These are phyloP conservation scores for Syndactyla subalaris DNA, from an alignment of 2,797 vertebrate species.

Conservation along the genomic window DNA sequence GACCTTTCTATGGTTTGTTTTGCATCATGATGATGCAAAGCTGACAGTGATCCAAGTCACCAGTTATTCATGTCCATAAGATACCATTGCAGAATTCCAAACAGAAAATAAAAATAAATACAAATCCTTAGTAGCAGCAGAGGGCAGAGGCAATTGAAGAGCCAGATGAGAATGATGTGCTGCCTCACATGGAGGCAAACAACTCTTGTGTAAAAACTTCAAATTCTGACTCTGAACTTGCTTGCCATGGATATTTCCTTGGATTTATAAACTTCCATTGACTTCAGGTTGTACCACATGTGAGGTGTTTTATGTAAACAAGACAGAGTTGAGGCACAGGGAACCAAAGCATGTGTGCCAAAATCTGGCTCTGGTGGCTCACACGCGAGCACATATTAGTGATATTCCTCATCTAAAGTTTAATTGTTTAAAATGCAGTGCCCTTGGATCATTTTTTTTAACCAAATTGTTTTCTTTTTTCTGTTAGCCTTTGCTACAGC, in stretches of 20 bases:
- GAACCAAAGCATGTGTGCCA: fast-evolving
- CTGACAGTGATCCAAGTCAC: background rate
- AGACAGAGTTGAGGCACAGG: background rate
- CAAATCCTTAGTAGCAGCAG: background rate
- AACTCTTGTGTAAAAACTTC: background rate
- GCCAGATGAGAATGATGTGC: background rate
- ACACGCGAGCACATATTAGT: fast-evolving
- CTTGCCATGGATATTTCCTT: background rate
- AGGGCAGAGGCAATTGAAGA: background rate
- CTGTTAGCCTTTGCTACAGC: background rate
- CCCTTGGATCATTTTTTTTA: background rate
- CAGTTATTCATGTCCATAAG: background rate
- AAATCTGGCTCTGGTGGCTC: background rate
- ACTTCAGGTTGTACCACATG: background rate
- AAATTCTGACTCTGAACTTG: background rate
- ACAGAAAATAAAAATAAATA: background rate
- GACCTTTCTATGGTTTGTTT: background rate
- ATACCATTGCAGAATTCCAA: background rate
- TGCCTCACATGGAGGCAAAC: background rate
- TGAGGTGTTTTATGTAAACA: background rate
- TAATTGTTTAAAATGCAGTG: background rate
- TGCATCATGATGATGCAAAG: background rate
- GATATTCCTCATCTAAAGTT: background rate
- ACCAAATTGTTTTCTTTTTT: background rate
- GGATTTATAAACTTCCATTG: background rate